Conservation (phyloP, 2,888 invertebrate genomes). For the Microctonus aethiopoides region DNA sequence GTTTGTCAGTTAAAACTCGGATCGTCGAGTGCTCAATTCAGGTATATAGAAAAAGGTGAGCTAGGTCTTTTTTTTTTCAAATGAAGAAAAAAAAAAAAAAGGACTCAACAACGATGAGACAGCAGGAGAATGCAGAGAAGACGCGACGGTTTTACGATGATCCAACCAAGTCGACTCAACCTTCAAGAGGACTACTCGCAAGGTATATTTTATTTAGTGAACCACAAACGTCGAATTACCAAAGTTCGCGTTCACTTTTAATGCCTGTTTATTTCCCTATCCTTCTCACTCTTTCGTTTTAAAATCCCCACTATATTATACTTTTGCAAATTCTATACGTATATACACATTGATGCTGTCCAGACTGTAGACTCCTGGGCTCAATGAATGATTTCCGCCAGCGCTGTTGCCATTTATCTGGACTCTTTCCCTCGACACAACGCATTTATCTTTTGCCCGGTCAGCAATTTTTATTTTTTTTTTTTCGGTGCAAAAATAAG, state of each 20-base stretch:
- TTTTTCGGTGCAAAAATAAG: no score
- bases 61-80: no score
- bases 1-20: not conserved
- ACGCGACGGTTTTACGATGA: not conserved
- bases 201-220: constrained; percentile 2
- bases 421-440: constrained; percentile 19
- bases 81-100: not conserved
- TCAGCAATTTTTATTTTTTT: constrained; percentile 5
- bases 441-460: constrained; percentile 19
- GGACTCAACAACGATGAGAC: not conserved
- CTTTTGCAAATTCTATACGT: not conserved
- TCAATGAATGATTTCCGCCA: constrained; percentile 67
- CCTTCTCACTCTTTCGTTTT: not conserved
- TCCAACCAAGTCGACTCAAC: not conserved
- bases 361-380: constrained; percentile 48
- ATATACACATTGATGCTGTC: constrained; percentile 22
- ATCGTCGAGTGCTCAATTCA: not conserved
- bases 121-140: not conserved
- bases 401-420: constrained; percentile 62
- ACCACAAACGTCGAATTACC: not conserved
- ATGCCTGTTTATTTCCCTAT: no score
- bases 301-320: not conserved
- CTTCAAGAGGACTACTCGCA: not conserved
- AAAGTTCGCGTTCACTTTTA: no score
- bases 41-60: not conserved